These are phyloP conservation scores for Mormyrus hasselquistii DNA, from an alignment of 2,797 vertebrate genomes.

Conservation along the genomic window DNA sequence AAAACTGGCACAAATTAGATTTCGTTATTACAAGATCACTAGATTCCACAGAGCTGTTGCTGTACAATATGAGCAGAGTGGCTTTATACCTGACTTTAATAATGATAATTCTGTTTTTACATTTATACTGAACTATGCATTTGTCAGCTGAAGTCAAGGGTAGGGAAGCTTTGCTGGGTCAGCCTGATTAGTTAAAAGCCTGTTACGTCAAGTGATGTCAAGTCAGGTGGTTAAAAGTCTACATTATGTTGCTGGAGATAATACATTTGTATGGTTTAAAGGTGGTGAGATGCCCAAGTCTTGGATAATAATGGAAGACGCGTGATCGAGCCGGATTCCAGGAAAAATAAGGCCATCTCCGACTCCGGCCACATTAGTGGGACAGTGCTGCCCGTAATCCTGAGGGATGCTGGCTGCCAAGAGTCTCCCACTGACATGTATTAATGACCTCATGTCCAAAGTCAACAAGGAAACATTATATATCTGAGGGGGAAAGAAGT, in stretches of 20 bases:
- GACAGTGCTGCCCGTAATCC: not conserved
- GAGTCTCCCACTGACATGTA: not conserved
- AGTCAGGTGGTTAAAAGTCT: not conserved
- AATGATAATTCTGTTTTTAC: not conserved
- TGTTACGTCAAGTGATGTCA: not conserved
- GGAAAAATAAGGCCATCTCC: conserved; percentile 2
- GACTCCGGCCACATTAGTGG: not conserved
- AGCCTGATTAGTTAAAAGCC: not conserved
- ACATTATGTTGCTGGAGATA: not conserved
- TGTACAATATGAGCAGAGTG: not conserved
- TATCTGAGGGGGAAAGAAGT: not conserved
- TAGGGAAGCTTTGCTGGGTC: not conserved
- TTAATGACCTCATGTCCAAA: not conserved
- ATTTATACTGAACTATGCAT: not conserved
- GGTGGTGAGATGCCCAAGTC: not conserved
- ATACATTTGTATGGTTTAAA: not conserved
- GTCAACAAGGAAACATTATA: not conserved
- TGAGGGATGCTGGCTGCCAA: not conserved
- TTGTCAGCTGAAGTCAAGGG: not conserved
- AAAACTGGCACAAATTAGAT: not conserved
- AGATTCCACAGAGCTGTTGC: not conserved
- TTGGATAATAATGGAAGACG: not conserved
- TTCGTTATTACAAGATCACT: not conserved
- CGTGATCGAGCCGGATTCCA: not conserved
- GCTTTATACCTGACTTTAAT: not conserved